Conservation (phyloP, 2,797 vertebrate genomes). For the Ambastaia sidthimunki region DNA sequence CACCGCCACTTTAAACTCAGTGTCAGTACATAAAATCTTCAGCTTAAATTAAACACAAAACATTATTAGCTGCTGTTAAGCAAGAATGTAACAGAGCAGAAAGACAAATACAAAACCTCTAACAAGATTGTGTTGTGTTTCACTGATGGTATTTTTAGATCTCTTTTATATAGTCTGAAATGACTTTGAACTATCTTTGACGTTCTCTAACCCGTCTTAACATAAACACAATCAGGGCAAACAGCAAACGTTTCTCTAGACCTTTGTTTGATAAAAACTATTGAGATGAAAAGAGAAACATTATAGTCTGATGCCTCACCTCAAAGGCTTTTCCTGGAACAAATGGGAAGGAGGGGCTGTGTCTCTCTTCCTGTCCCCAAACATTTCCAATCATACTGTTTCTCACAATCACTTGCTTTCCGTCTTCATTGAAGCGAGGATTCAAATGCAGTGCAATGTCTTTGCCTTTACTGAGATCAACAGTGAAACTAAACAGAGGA, state of each 20-base stretch:
- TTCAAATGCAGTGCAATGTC: constrained; percentile 68
- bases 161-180: not conserved
- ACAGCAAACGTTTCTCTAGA: constrained; percentile 8
- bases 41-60: constrained; percentile 56
- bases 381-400: constrained; percentile 53
- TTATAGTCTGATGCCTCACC: constrained; percentile 51
- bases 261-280: not conserved
- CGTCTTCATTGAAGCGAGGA: constrained; percentile 58
- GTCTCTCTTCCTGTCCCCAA: constrained; percentile 64
- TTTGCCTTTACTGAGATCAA: constrained; percentile 53
- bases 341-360: constrained; percentile 56
- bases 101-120: not conserved
- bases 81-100: not conserved
- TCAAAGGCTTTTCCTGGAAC: constrained; percentile 61
- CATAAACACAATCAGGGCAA: no score
- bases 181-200: not conserved
- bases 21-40: constrained; percentile 63
- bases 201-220: not conserved
- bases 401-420: constrained; percentile 58
- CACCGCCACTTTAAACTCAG: constrained; percentile 77
- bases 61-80: not conserved
- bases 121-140: not conserved
- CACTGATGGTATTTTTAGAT: not conserved
- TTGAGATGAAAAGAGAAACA: not conserved
- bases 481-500: constrained; percentile 53